Conservation (phyloP, 2,113 vertebrate genomes). For the Peromyscus californicus region DNA sequence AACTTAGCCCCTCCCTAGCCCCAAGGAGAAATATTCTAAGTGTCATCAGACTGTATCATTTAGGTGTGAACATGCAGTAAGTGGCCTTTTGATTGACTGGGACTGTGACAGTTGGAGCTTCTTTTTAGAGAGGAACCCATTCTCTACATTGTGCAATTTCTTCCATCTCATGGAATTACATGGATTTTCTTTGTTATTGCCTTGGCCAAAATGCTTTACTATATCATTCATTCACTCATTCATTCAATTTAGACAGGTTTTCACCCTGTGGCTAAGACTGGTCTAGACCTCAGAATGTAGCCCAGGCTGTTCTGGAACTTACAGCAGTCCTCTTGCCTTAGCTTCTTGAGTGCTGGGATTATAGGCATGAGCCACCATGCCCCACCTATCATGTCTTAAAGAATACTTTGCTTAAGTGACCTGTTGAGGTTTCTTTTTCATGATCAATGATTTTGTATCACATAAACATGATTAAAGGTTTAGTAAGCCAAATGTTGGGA, state of each 20-base stretch:
- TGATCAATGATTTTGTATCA: not conserved
- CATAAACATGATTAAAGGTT: not conserved
- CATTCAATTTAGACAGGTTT: not conserved
- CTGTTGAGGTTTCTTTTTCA: constrained; percentile 28
- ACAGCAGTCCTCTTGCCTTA: not conserved
- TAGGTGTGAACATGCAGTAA: not conserved
- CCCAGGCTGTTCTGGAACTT: not conserved
- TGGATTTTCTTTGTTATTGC: not conserved
- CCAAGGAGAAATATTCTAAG: not conserved
- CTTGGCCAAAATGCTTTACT: not conserved
- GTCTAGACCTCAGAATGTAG: not conserved
- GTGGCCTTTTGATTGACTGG: not conserved
- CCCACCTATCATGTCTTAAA: not conserved
- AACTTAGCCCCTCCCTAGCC: not conserved
- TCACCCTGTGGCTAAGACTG: not conserved
- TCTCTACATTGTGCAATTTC: not conserved
- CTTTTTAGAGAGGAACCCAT: not conserved
- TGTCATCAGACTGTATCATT: not conserved
- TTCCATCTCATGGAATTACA: not conserved
- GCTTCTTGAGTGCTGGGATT: not conserved
- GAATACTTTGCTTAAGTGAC: not conserved
- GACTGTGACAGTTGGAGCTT: not conserved
- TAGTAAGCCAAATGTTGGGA: not conserved
- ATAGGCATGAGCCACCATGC: no score
- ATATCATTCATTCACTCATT: not conserved